Base-by-base conservation (phyloP, 2,888 invertebrate genomes). In the Dendrolimus pini region DNA sequence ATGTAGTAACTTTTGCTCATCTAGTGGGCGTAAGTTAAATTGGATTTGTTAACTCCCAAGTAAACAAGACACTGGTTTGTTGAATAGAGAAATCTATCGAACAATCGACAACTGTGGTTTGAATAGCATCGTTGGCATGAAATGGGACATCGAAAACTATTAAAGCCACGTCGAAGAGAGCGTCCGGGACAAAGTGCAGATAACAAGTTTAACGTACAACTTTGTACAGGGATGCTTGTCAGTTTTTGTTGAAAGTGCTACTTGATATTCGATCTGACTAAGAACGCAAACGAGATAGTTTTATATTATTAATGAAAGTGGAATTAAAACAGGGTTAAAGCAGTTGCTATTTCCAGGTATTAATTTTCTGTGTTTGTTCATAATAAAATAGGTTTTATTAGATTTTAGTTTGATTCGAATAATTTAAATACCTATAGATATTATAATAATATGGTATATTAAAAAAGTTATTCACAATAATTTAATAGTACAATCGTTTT, bases 91-190 rank as follows among this genome's bases (percentile, higher is more conserved):
- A 61, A 66, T 65, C 60, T 61, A 41, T 55, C 54, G 18, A 55
- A 60, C 61, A 52, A 66, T 65, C 63, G 60, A 52, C 54, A 30
- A 41, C 47, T 59, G 54, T 10, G n/a, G 47, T 13, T 47, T 41
- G 55, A 58, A 54, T 55, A 41, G 54, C 55, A 30, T 30, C 30
- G 57, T 54, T 56, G 54, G 55, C 57, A 57, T 56, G 63, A 58
- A 74, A 70, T 62, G 63, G 65, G 58, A 66, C 65, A 66, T 72
- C 67, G 64, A 69, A 71, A 71, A 69, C 69, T 70, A 70, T 75
- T 72, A 66, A 68, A 69, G 56, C 69, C 54, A 63, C 55, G 62
- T 61, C 58, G 55, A 58, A 58, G 59, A 57, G 60, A 67, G 66
- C 63, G 60, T 65, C 62, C 55, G 41, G 61, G 63, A 60, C 58